Evolutionary conservation across 2,797 vertebrate genomes (phyloP), one percentile per base, ranked within the genome.

Genomic region (Ctenochaetus hawaiiensis): DNA sequence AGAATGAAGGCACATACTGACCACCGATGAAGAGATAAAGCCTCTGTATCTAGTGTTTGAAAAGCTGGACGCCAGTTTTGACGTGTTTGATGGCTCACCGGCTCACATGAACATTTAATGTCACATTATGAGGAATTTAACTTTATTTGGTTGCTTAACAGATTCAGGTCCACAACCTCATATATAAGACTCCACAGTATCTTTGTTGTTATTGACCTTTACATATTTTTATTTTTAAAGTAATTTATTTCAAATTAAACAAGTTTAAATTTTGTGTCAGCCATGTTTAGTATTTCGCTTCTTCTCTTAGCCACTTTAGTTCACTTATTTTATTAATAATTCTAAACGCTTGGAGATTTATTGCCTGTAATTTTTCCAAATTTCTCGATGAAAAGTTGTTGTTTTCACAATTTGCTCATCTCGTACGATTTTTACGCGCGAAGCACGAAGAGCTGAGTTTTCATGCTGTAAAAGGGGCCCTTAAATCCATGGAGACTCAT

Each of bases 371-470:
- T 53, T 71, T 0, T 8, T 8, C 17, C 44, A 1, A 9, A 48
- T 7, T 8, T 6, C 0, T 9, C 6, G 12, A 30, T 18, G 0
- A 39, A 57, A 41, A 58, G 9, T 14, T 9, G 3, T 5, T 11
- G 13, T 16, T 8, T 54, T 58, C 26, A 41, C 18, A 41, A 12
- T 9, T 41, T 41, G 12, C 39, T 12, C 39, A 41, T 3, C 39
- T 10, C 30, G 0, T 2, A 6, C 12, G 11, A 17, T 9, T 54
- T 78, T 77, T 56, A 71, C 48, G 66, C 71, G 66, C 65, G 17
- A 7, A 0, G 14, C 1, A 0, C 17, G n/a, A 2, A 12, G n/a
- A 34, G 30, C 30, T 44, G 16, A 17, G 22, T 0, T 9, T 5
- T 7, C 45, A 43, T 20, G 1, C 4, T 14, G 51, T 8, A 14